Evolutionary conservation across 2,797 vertebrate species (phyloP).

Genomic region (Hyperoplus lanceolatus): DNA sequence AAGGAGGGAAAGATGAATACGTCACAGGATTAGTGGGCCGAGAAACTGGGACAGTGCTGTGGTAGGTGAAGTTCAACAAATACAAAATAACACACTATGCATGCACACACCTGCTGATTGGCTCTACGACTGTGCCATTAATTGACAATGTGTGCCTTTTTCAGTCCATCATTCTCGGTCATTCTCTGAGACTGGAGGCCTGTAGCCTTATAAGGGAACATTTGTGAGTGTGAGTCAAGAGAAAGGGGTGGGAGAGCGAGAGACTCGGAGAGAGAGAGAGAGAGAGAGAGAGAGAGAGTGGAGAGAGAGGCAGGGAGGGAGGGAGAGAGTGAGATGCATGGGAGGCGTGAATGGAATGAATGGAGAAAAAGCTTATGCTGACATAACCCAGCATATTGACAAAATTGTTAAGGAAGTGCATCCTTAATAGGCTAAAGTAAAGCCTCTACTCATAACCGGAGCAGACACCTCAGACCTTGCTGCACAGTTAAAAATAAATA

Average conservation of each 20-base stretch:
- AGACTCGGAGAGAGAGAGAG: conserved; percentile 20
- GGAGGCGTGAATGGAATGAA: conserved; percentile 63
- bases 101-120: conserved; percentile 10
- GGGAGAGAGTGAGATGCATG: conserved; percentile 39
- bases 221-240: conserved; percentile 61
- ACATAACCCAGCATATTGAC: conserved; percentile 48
- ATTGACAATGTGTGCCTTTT: conserved; percentile 54
- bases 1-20: conserved; percentile 74
- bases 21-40: conserved; percentile 45
- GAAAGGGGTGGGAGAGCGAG: conserved; percentile 60
- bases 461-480: conserved; percentile 28
- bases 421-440: conserved; percentile 58
- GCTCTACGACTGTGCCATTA: conserved; percentile 17
- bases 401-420: conserved; percentile 38
- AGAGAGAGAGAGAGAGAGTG: conserved; percentile 28
- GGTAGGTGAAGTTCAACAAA: conserved; percentile 40
- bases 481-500: conserved; percentile 44
- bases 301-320: conserved; percentile 31
- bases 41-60: conserved; percentile 56
- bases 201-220: conserved; percentile 83
- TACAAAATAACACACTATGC: conserved; percentile 26
- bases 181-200: conserved; percentile 66
- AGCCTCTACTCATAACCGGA: conserved; percentile 59
- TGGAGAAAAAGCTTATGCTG: conserved; percentile 40
- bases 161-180: conserved; percentile 64